Conservation (phyloP, 1,140 invertebrate species). For the Drosophila teissieri region DNA sequence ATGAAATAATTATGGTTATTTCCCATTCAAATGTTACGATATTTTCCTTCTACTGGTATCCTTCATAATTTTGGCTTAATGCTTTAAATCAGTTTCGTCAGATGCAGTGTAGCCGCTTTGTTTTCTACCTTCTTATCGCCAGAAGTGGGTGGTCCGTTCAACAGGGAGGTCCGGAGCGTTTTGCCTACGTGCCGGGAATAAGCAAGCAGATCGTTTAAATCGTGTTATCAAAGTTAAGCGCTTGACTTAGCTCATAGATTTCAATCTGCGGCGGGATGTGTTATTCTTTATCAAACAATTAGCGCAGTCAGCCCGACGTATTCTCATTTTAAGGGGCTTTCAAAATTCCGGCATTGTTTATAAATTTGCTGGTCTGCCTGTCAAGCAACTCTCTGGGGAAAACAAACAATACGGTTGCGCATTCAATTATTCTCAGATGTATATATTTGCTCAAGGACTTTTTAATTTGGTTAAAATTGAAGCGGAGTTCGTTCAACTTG, state of each 20-base stretch:
- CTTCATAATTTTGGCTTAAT: too few species aligned
- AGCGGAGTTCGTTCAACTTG: too few species aligned
- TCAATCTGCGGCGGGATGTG: conserved; percentile 39
- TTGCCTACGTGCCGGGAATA: conserved; percentile 68
- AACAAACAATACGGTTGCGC: conserved; percentile 47
- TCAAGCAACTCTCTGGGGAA: conserved; percentile 24
- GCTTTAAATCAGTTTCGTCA: neutral
- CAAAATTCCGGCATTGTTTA: conserved; percentile 26
- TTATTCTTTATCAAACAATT: conserved; percentile 74
- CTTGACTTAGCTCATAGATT: conserved; percentile 28
- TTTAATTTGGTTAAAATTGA: too few species aligned
- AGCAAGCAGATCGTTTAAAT: conserved; percentile 34
- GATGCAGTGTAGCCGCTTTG: neutral
- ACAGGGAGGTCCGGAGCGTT: conserved; percentile 44
- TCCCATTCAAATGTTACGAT: too few species aligned
- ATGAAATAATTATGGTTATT: too few species aligned
- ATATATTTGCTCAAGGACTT: too few species aligned
- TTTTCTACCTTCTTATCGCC: conserved; percentile 23
- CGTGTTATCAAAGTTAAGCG: conserved; percentile 45
- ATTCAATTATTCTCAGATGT: too few species aligned
- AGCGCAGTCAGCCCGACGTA: conserved; percentile 49
- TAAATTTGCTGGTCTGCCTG: conserved; percentile 21
- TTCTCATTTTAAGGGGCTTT: conserved; percentile 27
- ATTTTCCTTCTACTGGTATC: too few species aligned
- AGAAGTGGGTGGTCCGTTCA: conserved; percentile 36